Evolutionary conservation across 2,113 vertebrate species (phyloP), one percentile per base, ranked within the genome.

Genomic region (Gallinago jamesoni): DNA sequence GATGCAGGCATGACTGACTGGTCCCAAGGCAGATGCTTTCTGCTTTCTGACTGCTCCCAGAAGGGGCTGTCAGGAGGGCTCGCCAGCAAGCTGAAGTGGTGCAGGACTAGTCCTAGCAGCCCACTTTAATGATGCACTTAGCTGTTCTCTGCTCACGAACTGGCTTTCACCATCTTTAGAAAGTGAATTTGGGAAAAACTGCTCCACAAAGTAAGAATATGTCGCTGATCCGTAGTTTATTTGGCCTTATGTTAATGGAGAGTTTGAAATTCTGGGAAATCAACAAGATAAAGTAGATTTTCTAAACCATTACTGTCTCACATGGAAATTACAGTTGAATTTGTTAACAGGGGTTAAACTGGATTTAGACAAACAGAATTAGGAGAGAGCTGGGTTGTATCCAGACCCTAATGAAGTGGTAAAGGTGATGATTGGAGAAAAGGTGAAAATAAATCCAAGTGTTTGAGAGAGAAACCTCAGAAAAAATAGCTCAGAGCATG

Each of bases 11-110:
- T 74, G 92, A 81, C 70, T 87, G 88, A 84, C 90, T 94, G 76
- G 90, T 90, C 84, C 82, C 66, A 25, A 72, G 83, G 73, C 88
- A 84, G 73, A 93, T 84, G 76, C 39, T 79, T 94, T 92, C 86
- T 90, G 83, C 37, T 86, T 94, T 88, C 64, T 89, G 66, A 23
- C 52, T 87, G 69, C 53, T 91, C 48, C 77, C 20, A 11, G 60
- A 89, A 24, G 30, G 20, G 19, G 23, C 5, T 87, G 74, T 28
- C 56, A 50, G 63, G 41, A 75, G n/a, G 15, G 41, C 83, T 89
- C 7, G 53, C 68, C 89, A 94, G 67, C 45, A 80, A 63, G 20
- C 53, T 84, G 37, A 47, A 67, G 12, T 63, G 83, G 55, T 72
- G 35, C 56, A 60, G 52, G 30, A 64, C 25, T 64, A 39, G 87